Base-by-base conservation (phyloP, 2,797 vertebrate genomes). In the Pelobates cultripes region DNA sequence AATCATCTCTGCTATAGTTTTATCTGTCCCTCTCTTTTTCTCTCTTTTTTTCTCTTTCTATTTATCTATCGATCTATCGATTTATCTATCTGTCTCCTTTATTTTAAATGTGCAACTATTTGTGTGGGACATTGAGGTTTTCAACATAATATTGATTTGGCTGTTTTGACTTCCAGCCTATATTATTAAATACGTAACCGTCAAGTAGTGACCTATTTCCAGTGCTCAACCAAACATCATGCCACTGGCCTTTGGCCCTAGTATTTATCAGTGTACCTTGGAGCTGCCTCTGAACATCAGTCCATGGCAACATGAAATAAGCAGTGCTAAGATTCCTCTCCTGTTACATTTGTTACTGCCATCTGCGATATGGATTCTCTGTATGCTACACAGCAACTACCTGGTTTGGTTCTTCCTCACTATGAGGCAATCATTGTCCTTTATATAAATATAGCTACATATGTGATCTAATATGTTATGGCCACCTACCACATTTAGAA, bases 301-400 rank as follows among this genome's bases (percentile, higher is more conserved):
- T 69, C 70, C 40, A 53, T 76, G 72, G 73, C 64, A 80, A 75
- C n/a, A 61, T 80, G 14, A 57, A 80, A 55, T 57, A 43, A 41
- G 70, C 40, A 53, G 44, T 42, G 17, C 70, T 64, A 64, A 15
- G 44, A 9, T 61, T 28, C 45, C 8, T 40, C 60, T 71, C 70
- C n/a, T 9, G 12, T 68, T 78, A 69, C 53, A 63, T 75, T 40
- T 28, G 9, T 12, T 9, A 6, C n/a, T 15, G 55, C 57, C 15
- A 75, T 44, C 14, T 63, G 28, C n/a, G 0, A 3, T 9, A 44
- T 40, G 51, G 43, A 73, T 41, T 28, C 51, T 15, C 53, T 73
- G 4, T 4, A 73, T 40, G 51, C 14, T 41, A 44, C 28, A 28
- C 42, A 70, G 42, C 14, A 14, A n/a, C 13, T 44, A 28, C 42